Evolutionary conservation across 2,113 vertebrate species (phyloP).

Genomic region (Megaceryle maxima): DNA sequence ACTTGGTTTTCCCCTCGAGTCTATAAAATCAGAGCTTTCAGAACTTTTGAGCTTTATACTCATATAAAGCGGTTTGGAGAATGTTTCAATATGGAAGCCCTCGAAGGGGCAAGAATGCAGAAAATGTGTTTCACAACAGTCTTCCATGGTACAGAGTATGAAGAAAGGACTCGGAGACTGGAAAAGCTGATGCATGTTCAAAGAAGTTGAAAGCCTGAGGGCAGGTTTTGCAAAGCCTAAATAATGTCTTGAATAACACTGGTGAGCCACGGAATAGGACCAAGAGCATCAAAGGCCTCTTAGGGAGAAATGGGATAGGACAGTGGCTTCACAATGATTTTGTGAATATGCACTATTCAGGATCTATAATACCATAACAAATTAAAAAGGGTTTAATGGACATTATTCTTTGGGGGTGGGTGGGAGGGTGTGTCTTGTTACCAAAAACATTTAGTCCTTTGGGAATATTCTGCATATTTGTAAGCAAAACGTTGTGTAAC

Average conservation of each 20-base stretch:
- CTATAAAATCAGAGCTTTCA: slow-evolving; percentile 41
- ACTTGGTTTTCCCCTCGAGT: background rate
- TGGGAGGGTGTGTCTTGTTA: background rate
- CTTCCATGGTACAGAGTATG: slow-evolving; percentile 43
- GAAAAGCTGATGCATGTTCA: slow-evolving; percentile 62
- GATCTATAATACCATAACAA: slow-evolving; percentile 28
- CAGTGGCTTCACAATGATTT: background rate
- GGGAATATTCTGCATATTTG: slow-evolving; percentile 32
- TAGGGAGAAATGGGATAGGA: slow-evolving; percentile 11
- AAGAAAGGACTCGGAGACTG: slow-evolving; percentile 33
- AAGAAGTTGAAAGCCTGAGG: slow-evolving; percentile 36
- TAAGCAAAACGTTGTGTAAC: slow-evolving; percentile 29
- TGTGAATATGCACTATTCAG: background rate
- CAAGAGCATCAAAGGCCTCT: slow-evolving; percentile 49
- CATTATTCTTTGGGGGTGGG: background rate
- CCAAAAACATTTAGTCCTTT: slow-evolving; percentile 4
- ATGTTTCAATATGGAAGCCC: slow-evolving; percentile 56
- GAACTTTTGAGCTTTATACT: slow-evolving; percentile 15
- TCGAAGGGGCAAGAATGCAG: slow-evolving; percentile 31
- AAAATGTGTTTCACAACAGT: slow-evolving; percentile 60
- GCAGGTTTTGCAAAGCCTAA: slow-evolving; percentile 56
- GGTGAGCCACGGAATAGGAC: slow-evolving; percentile 39
- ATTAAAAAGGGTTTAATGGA: slow-evolving; percentile 30
- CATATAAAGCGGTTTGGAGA: background rate
- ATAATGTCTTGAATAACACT: slow-evolving; percentile 52